phyloP scores from a whole-genome alignment of 2,888 invertebrate species.

The Erebia ligea region DNA sequence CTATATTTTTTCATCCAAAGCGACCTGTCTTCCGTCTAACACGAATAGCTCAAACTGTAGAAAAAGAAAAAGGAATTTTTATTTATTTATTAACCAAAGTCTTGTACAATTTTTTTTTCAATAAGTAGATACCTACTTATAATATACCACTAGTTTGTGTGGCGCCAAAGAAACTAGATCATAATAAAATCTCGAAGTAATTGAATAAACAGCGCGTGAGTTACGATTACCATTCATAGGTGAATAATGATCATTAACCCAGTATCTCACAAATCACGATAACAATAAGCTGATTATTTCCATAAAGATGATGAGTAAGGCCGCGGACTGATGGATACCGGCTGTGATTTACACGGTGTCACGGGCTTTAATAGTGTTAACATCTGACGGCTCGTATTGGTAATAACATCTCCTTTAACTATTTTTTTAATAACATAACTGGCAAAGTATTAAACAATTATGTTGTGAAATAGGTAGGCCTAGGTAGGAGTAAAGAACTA shows the following conservation, averaged over 20 bases:
- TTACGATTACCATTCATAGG: not conserved
- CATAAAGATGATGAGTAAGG: not conserved
- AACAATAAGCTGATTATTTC: conserved; percentile 20
- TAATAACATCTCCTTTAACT: too few relatives aligned
- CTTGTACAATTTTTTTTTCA: too few relatives aligned
- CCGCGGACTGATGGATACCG: conserved; percentile 36
- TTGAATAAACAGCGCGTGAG: conserved; percentile 3
- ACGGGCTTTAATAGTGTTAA: not conserved
- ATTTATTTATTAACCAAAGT: too few relatives aligned
- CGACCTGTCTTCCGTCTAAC: too few relatives aligned
- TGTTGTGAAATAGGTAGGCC: not conserved
- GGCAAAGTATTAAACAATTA: too few relatives aligned
- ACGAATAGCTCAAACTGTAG: too few relatives aligned
- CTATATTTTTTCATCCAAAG: too few relatives aligned
- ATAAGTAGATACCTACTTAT: not conserved
- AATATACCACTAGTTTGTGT: not conserved
- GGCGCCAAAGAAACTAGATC: not conserved
- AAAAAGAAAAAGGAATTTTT: too few relatives aligned
- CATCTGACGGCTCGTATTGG: not conserved
- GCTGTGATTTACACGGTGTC: conserved; percentile 30
- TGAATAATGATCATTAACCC: conserved; percentile 12
- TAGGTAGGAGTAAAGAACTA: too few relatives aligned
- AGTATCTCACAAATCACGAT: conserved; percentile 1
- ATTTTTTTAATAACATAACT: too few relatives aligned
- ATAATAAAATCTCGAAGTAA: conserved; percentile 1